These are phyloP conservation scores for Sebastes cheni DNA, from an alignment of 2,797 vertebrate species.

Conservation along the genomic window DNA sequence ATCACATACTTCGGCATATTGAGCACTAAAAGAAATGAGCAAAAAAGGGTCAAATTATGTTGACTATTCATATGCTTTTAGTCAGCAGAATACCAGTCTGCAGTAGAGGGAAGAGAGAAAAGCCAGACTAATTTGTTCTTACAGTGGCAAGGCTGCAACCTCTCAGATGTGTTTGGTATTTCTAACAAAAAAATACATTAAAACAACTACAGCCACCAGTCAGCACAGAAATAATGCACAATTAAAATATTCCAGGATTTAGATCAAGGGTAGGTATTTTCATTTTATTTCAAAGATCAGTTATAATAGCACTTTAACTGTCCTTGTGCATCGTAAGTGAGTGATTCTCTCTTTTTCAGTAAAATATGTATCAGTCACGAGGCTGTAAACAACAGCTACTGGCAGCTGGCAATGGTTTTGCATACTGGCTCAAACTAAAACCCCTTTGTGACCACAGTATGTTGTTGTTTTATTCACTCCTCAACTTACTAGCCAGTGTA, in stretches of 20 bases:
- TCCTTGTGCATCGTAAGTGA: neutral
- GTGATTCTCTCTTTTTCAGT: neutral
- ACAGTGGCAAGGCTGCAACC: neutral
- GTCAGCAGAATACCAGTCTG: neutral
- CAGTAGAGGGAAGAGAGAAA: neutral
- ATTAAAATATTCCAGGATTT: neutral
- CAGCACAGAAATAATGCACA: neutral
- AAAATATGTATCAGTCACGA: constrained; percentile 15
- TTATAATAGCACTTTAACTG: neutral
- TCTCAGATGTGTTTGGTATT: neutral
- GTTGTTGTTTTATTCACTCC: constrained; percentile 23
- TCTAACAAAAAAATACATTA: too few relatives aligned
- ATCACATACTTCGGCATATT: neutral
- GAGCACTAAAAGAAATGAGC: neutral
- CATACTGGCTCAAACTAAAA: constrained; percentile 37
- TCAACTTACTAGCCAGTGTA: constrained; percentile 22
- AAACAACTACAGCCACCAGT: neutral
- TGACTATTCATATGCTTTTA: neutral
- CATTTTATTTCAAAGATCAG: neutral
- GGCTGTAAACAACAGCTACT: constrained; percentile 14
- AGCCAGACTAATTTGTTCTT: neutral
- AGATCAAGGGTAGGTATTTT: neutral
- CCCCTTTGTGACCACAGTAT: constrained; percentile 8
- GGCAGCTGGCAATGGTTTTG: constrained; percentile 30
- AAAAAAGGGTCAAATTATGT: neutral